Conservation (phyloP, 2,888 invertebrate genomes). For the Plagodis dolabraria region DNA sequence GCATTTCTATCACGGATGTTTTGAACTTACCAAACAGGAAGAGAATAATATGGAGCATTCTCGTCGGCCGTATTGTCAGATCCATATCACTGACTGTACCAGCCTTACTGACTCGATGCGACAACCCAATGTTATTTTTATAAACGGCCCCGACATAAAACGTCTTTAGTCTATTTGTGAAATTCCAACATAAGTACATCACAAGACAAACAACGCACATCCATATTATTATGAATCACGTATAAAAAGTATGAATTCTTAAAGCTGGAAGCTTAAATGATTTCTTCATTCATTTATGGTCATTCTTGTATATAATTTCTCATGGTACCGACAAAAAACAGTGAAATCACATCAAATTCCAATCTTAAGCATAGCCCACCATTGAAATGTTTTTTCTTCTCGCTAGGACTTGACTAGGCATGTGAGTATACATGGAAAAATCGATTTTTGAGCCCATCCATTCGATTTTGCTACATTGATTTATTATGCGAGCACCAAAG, state of each 20-base stretch:
- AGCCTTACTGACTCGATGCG: constrained; percentile 64
- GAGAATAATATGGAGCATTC: constrained; percentile 49
- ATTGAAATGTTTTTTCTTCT: too few relatives aligned
- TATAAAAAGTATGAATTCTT: background rate
- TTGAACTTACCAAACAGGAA: constrained; percentile 63
- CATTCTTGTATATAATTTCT: background rate
- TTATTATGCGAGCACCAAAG: too few relatives aligned
- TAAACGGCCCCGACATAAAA: constrained; percentile 80
- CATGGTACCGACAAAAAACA: too few relatives aligned
- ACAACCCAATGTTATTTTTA: constrained; percentile 80
- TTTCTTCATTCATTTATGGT: background rate
- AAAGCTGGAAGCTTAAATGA: background rate
- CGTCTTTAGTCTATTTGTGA: constrained; percentile 77
- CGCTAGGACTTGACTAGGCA: too few relatives aligned
- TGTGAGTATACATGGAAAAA: too few relatives aligned
- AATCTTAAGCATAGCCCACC: too few relatives aligned
- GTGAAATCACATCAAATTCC: too few relatives aligned
- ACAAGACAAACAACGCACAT: constrained; percentile 74
- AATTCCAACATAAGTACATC: constrained; percentile 73
- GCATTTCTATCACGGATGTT: constrained; percentile 18
- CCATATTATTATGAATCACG: constrained; percentile 31
- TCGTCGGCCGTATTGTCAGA: constrained; percentile 57
- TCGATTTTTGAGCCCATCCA: too few relatives aligned
- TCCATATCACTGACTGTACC: constrained; percentile 60
- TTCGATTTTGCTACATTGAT: too few relatives aligned